These are phyloP conservation scores for Timema podura DNA, from an alignment of 2,888 invertebrate genomes.

Conservation along the genomic window DNA sequence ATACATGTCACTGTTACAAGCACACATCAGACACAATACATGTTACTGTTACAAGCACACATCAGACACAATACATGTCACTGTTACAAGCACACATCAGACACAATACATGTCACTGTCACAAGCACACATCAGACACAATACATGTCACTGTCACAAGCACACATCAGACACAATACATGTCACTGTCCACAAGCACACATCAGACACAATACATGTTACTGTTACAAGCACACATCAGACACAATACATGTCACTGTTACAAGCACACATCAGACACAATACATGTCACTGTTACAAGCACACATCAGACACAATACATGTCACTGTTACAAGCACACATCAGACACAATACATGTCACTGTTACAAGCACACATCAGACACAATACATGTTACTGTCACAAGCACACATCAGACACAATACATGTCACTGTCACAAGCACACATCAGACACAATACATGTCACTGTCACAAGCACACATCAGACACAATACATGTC, in stretches of 20 bases:
- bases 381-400: constrained; percentile 24
- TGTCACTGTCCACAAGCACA: no score
- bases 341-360: constrained; percentile 13
- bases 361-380: not conserved
- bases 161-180: no score
- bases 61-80: not conserved
- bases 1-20: not conserved
- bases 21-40: no score
- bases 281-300: constrained; percentile 9
- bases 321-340: constrained; percentile 32
- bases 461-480: constrained; percentile 32
- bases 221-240: not conserved
- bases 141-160: not conserved
- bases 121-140: no score
- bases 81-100: not conserved
- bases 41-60: constrained; percentile 32
- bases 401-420: no score
- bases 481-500: constrained; percentile 13
- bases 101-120: no score
- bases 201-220: constrained; percentile 24
- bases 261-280: no score
- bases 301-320: no score
- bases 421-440: constrained; percentile 7
- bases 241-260: constrained; percentile 24
- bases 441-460: no score